Percentiles rank a stretch among this genome's conserved stretches.
These are phyloP conservation scores for Drosophila mojavensis DNA, from an alignment of 1,140 invertebrate species.

Conservation along the genomic window DNA sequence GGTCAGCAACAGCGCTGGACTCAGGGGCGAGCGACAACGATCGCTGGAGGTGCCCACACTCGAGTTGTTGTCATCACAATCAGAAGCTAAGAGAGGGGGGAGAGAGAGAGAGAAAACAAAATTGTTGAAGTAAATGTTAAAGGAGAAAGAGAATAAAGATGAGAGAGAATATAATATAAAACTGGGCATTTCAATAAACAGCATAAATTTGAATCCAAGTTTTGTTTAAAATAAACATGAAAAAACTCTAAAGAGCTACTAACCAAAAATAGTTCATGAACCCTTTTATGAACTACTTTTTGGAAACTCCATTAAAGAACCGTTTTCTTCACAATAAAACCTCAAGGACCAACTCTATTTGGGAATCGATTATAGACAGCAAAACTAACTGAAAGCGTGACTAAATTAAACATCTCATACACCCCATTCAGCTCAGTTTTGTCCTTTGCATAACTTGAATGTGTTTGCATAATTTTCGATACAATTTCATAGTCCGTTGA, in stretches of 20 bases:
- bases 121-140: not conserved
- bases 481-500: slow-evolving; percentile 83
- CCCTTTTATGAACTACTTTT: no score
- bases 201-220: no score
- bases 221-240: no score
- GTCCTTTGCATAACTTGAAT: slow-evolving; percentile 75
- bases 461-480: slow-evolving; percentile 76
- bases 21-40: slow-evolving; percentile 74
- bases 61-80: slow-evolving; percentile 81
- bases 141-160: not conserved
- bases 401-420: slow-evolving; percentile 39
- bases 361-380: slow-evolving; percentile 9
- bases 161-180: no score
- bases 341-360: not conserved
- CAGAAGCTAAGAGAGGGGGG: slow-evolving; percentile 61
- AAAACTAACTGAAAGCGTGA: not conserved
- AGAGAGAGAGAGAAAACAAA: slow-evolving; percentile 14
- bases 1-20: slow-evolving; percentile 58
- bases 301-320: no score
- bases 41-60: slow-evolving; percentile 79
- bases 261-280: no score
- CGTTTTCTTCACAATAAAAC: no score
- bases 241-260: no score
- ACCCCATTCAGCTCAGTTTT: slow-evolving; percentile 11
- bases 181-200: no score